Evolutionary conservation across 2,797 vertebrate species (phyloP), one percentile per base, ranked within the genome.

Genomic region (Cirrhinus molitorella): DNA sequence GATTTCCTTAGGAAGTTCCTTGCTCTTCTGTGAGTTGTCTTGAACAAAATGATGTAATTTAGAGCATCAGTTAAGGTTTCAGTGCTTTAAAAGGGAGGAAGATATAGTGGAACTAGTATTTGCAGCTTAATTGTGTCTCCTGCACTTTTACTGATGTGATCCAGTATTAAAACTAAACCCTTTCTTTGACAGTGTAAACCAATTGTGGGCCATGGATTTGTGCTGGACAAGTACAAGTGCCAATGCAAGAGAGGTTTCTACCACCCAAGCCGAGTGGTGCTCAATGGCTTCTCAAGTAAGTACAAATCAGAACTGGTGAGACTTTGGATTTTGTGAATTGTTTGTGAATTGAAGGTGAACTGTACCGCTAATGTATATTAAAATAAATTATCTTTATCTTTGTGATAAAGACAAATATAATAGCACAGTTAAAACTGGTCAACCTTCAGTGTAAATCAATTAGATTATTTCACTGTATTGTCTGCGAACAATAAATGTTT

Each of bases 191-290:
- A 99, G 98, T 99, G 98, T 92, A 95, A 96, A 89, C 97, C 98
- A 45, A 96, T 98, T 89, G 93, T 92, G 81, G 98, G 98, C 87
- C 96, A 97, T 45, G 98, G 98, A 91, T 99, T 99, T 90, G 97
- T 99, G 81, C 94, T 99, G 83, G 98, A 98, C 95, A 97, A 97
- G 91, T 99, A 99, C 94, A 96, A 95, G 92, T 99, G 98, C 91
- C 95, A 96, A 91, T 99, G 98, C 95, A 96, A 95, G 91, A 94
- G 92, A 89, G 98, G 98, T 90, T 99, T 99, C 95, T 99, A 97
- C 93, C 96, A 97, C 91, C 97, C 96, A 2, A 96, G 93, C 88
- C 93, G 95, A 90, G 96, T 97, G 93, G 94, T 94, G 3, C 96
- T 96, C 93, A 98, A 97, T 91, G 97, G 95, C 92, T 96, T 97